Conservation (phyloP, 2,113 vertebrate species). For the Apeltes quadracus region DNA sequence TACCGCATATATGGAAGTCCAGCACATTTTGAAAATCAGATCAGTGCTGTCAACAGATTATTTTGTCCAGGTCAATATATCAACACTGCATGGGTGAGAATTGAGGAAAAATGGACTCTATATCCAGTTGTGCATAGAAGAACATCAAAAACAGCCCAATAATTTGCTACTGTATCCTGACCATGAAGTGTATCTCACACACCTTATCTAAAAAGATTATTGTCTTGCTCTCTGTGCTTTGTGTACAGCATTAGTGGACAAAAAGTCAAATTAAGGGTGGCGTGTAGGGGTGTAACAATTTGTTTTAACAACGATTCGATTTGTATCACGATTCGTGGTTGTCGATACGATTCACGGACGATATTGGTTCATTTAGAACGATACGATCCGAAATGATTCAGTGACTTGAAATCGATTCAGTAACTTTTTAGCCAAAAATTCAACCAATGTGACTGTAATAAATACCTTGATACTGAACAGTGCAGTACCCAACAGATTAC, state of each 20-base stretch:
- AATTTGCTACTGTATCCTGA: not conserved
- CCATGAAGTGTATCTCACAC: not conserved
- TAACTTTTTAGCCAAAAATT: too few relatives aligned
- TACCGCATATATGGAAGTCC: not conserved
- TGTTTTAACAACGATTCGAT: too few relatives aligned
- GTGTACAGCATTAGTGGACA: not conserved
- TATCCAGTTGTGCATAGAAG: not conserved
- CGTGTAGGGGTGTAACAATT: too few relatives aligned
- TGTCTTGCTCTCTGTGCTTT: not conserved
- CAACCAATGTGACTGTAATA: too few relatives aligned
- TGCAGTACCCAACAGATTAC: too few relatives aligned
- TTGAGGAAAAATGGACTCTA: not conserved
- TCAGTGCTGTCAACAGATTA: not conserved
- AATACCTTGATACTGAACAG: too few relatives aligned
- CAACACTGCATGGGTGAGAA: not conserved
- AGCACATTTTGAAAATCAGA: not conserved
- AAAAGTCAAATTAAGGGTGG: not conserved
- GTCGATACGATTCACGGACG: too few relatives aligned
- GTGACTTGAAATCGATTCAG: too few relatives aligned
- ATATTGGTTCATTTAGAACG: too few relatives aligned
- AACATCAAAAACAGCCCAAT: not conserved
- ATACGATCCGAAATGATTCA: too few relatives aligned
- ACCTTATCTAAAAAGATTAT: not conserved
- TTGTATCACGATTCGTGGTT: too few relatives aligned
- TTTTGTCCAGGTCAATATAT: not conserved